phyloP scores from a whole-genome alignment of 2,888 invertebrate species.

The Diarsia dahlii region DNA sequence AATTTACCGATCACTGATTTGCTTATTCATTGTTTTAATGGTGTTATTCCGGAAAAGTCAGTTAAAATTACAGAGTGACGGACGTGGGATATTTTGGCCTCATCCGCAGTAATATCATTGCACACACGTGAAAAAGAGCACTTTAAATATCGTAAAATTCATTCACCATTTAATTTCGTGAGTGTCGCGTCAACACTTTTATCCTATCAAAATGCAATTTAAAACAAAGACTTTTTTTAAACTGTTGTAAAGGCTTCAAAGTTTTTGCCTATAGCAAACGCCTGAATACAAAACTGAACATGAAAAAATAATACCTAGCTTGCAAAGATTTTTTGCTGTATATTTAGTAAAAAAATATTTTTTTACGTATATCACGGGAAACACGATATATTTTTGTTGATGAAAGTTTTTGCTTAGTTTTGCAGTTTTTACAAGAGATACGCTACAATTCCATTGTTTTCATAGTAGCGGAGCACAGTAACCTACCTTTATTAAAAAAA shows the following conservation, averaged over 20 bases:
- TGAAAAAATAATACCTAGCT: conserved; percentile 12
- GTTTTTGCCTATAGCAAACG: conserved; percentile 9
- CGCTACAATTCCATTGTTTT: background rate
- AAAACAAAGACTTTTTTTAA: conserved; percentile 38
- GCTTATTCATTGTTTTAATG: conserved; percentile 8
- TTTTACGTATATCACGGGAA: background rate
- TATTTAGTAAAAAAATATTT: conserved; percentile 19
- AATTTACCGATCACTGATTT: conserved; percentile 25
- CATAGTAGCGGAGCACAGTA: background rate
- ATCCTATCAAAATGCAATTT: conserved; percentile 36
- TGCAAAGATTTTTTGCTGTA: conserved; percentile 3
- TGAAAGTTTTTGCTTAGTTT: conserved; percentile 4
- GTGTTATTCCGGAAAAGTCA: conserved; percentile 2
- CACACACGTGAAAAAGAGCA: conserved; percentile 1
- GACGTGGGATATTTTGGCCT: conserved; percentile 13
- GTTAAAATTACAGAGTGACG: conserved; percentile 20
- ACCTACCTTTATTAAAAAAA: background rate
- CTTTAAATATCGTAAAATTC: conserved; percentile 28
- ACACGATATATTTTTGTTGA: conserved; percentile 8
- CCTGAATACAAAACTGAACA: conserved; percentile 25
- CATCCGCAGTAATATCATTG: conserved; percentile 14
- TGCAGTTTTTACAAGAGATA: conserved; percentile 23
- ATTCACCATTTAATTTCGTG: conserved; percentile 42
- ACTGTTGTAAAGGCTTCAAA: conserved; percentile 11
- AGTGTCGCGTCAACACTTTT: conserved; percentile 47